These are phyloP conservation scores for Ctenicera cuprea DNA, from an alignment of 2,888 invertebrate genomes.

Conservation along the genomic window DNA sequence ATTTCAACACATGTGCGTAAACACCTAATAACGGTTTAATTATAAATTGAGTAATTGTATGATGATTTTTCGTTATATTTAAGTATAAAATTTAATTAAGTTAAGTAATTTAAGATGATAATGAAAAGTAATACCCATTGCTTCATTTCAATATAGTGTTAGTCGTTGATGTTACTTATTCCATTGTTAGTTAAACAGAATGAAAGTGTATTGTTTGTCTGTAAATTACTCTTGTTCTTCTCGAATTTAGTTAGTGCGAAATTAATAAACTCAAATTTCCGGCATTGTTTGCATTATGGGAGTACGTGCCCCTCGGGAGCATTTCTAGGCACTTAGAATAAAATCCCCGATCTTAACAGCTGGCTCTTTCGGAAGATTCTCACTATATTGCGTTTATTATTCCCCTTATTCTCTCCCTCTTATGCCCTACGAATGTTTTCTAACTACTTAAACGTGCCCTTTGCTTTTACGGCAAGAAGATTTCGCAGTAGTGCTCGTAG, in stretches of 20 bases:
- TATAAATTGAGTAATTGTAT: no score
- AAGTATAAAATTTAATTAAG: no score
- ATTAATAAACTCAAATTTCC: conserved; percentile 24
- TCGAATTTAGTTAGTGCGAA: neutral
- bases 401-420: conserved; percentile 13
- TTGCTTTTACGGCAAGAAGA: conserved; percentile 31
- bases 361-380: conserved; percentile 26
- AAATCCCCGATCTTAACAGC: conserved; percentile 34
- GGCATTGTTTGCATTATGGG: conserved; percentile 4
- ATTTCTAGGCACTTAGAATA: conserved; percentile 33
- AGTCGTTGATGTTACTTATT: no score
- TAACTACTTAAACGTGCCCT: conserved; percentile 31
- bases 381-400: conserved; percentile 29
- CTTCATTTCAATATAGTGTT: no score
- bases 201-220: neutral
- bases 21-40: no score
- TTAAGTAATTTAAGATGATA: no score
- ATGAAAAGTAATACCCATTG: no score
- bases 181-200: neutral
- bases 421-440: conserved; percentile 31
- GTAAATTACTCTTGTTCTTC: neutral
- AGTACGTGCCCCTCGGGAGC: conserved; percentile 6
- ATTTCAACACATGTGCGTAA: no score
- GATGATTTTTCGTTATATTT: no score
- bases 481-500: conserved; percentile 24